Evolutionary conservation across 1,140 invertebrate species (phyloP), one percentile per base, ranked within the genome.

Genomic region (Fopius arisanus): DNA sequence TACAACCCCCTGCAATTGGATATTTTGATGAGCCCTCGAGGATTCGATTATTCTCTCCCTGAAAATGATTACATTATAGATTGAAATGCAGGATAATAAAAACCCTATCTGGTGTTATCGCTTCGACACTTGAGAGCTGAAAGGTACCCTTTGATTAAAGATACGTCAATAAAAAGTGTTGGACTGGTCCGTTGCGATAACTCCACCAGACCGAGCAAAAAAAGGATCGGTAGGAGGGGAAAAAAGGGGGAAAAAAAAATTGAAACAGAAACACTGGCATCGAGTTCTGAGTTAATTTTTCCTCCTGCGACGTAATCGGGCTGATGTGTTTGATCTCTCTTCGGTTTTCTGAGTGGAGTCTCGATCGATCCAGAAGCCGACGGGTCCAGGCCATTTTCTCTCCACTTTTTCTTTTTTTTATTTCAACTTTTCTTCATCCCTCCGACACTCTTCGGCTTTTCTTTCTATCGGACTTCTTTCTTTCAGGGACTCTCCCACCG

Each of bases 261-360:
- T 65, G 33, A 59, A 16, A 28, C 51, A 66, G 70, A 72, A 72
- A 71, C 23, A 67, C 48, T 73, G 7, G 19, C 26, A 7, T 12
- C 9, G 21, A 73, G 71, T 54, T 67, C 43, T 19, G 71, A 73
- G 71, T 73, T 73, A 67, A 73, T 73, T 73, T 73, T 67, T 19
- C 43, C 65, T 72, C 63, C 31, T 14, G 31, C 40, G 40, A 67
- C 63, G 63, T 67, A 73, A 73, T 73, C 71, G 71, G 65, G 63
- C 3, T 73, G 71, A 73, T 59, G 65, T 73, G 71, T 73, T 73
- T 73, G 71, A 73, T 73, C 71, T 67, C 62, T 66, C 37, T 72
- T 72, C 48, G 65, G 31, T 67, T 73, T 48, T 9, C 29, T 21
- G 19, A 41, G 43, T 51, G n/a, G 19, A 51, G 5, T 48, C 65